Conservation (phyloP, 2,113 vertebrate genomes). For the Halichoeres trimaculatus region DNA sequence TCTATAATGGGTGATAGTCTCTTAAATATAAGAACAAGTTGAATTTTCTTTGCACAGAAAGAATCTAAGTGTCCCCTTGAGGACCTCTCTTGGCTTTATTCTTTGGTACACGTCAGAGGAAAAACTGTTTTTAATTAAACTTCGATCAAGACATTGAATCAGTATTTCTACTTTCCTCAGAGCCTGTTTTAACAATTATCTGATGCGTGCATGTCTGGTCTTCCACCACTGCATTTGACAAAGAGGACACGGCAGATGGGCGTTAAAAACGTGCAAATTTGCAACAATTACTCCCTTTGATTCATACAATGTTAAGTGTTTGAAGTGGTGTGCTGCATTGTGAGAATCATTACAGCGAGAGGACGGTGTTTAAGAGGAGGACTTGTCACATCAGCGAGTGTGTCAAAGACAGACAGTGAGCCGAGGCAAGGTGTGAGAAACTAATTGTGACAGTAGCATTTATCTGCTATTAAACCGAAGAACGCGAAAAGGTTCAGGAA, state of each 20-base stretch:
- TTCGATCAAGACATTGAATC: no score
- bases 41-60: no score
- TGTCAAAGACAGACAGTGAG: slow-evolving; percentile 43
- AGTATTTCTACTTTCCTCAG: no score
- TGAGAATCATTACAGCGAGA: slow-evolving; percentile 40
- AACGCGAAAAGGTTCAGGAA: neutral
- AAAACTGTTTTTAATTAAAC: no score
- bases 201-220: no score
- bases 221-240: neutral
- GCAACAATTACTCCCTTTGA: slow-evolving; percentile 14
- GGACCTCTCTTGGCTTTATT: no score
- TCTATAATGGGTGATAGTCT: no score
- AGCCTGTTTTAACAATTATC: no score
- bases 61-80: no score
- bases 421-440: slow-evolving; percentile 35
- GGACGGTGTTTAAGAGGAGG: slow-evolving; percentile 21
- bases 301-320: neutral
- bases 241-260: slow-evolving; percentile 18
- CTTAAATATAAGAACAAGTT: no score
- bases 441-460: slow-evolving; percentile 60
- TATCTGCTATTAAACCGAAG: slow-evolving; percentile 50
- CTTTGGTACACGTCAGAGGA: no score
- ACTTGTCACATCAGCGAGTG: slow-evolving; percentile 55
- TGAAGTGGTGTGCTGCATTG: slow-evolving; percentile 12
- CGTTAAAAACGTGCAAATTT: slow-evolving; percentile 40